Evolutionary conservation across 2,888 invertebrate genomes (phyloP), one percentile per base, ranked within the genome.

Genomic region (Plemyria rubiginata): DNA sequence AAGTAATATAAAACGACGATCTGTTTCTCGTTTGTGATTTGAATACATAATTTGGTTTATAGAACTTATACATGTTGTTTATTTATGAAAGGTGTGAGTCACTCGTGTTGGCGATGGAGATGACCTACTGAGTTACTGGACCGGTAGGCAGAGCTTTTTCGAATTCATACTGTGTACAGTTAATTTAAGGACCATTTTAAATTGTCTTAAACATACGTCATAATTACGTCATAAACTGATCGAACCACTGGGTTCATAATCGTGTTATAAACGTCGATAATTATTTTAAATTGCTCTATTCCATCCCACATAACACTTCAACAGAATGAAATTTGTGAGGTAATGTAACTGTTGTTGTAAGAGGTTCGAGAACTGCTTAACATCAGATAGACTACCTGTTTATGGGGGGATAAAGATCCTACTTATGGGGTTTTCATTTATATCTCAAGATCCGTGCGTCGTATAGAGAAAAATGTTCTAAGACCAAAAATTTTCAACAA

Each of bases 31-130:
- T 38, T 55, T 66, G 41, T 55, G 63, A 52, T 60, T 55, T 56
- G 59, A 60, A 64, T 64, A 45, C 43, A 36, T 64, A 60, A 64
- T 63, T 53, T 53, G 15, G 38, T 49, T 28, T 29, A 29, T 40
- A 49, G 22, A 28, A 12, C 11, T 7, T 7, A 40, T 52, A 40
- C 22, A 9, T 38, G 11, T 28, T 28, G n/a, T 28, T 38, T 48
- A 40, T 60, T 41, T 46, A 41, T 46, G 28, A 12, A 54, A 16
- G 28, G n/a, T 48, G 38, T 55, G 55, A 55, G 38, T 55, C 55
- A 55, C 11, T 46, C 12, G 4, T 22, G 40, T 40, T 52, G 40
- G n/a, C 22, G 29, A 48, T 55, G n/a, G n/a, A 22, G 40, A 40
- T 48, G 55, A 38, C 54, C 54, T 46, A 54, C 38, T 55, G 48